These are phyloP conservation scores for Schizothorax lantsangensis DNA, from an alignment of 2,797 vertebrate species.

Conservation along the genomic window DNA sequence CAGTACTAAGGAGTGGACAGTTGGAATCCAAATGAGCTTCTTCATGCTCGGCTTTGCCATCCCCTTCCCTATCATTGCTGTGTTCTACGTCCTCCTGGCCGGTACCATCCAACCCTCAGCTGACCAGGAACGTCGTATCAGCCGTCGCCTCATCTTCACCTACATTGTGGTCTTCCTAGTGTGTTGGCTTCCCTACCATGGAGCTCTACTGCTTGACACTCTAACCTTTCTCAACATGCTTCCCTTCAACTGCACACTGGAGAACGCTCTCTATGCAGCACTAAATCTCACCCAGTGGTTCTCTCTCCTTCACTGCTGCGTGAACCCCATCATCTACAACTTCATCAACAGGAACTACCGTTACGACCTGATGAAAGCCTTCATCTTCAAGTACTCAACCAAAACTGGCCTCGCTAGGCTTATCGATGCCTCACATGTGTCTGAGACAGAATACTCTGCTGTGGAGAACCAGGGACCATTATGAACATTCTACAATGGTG, in stretches of 20 bases:
- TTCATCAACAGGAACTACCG: slow-evolving; percentile 89
- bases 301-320: slow-evolving; percentile 88
- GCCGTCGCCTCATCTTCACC: slow-evolving; percentile 84
- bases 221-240: slow-evolving; percentile 81
- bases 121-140: slow-evolving; percentile 82
- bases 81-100: slow-evolving; percentile 86
- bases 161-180: slow-evolving; percentile 89
- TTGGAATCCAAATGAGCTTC: slow-evolving; percentile 86
- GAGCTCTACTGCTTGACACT: slow-evolving; percentile 84
- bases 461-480: slow-evolving; percentile 61
- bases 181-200: slow-evolving; percentile 92
- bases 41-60: slow-evolving; percentile 86
- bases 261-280: slow-evolving; percentile 84
- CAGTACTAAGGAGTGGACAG: slow-evolving; percentile 83
- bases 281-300: slow-evolving; percentile 89
- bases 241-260: slow-evolving; percentile 87
- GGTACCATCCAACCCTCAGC: slow-evolving; percentile 74
- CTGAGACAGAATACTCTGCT: slow-evolving; percentile 84
- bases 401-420: slow-evolving; percentile 89
- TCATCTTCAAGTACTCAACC: slow-evolving; percentile 92
- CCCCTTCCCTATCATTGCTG: slow-evolving; percentile 86
- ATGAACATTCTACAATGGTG: slow-evolving; percentile 48
- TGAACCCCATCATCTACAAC: slow-evolving; percentile 91
- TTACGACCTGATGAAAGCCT: slow-evolving; percentile 91
- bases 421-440: slow-evolving; percentile 83